These are phyloP conservation scores for Lophochroa leadbeateri DNA, from an alignment of 2,113 vertebrate species.

Conservation along the genomic window DNA sequence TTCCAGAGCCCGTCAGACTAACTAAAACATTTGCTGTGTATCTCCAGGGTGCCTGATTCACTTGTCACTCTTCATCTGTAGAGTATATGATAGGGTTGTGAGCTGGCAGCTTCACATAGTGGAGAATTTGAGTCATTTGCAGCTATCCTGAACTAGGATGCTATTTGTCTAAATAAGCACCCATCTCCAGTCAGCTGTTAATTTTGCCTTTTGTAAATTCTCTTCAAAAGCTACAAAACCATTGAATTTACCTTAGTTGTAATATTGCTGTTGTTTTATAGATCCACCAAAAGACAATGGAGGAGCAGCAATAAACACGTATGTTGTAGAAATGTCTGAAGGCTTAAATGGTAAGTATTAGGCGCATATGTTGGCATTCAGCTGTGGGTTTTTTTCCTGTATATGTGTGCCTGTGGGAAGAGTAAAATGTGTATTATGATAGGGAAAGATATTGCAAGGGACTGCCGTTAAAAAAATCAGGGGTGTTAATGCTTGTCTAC, in stretches of 20 bases:
- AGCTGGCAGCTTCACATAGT: neutral
- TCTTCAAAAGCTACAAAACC: neutral
- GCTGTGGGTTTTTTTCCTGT: neutral
- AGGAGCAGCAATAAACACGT: constrained; percentile 87
- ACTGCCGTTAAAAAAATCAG: neutral
- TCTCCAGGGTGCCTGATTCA: neutral
- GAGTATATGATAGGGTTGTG: neutral
- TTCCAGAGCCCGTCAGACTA: neutral
- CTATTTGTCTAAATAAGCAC: neutral
- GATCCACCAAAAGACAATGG: constrained; percentile 93
- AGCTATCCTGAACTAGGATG: neutral
- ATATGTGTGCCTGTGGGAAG: neutral
- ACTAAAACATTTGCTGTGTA: neutral
- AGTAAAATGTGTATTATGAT: neutral
- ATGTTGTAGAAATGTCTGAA: constrained; percentile 89
- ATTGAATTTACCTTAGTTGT: neutral
- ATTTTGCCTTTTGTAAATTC: neutral
- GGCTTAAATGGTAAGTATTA: constrained; percentile 82
- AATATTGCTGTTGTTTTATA: constrained; percentile 50
- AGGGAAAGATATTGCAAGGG: neutral
- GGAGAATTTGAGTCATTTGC: neutral
- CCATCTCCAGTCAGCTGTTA: neutral
- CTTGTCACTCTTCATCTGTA: neutral
- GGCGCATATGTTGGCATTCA: neutral
- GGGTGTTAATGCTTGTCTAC: neutral